These are phyloP conservation scores for Tenthredo livida DNA, from an alignment of 2,888 invertebrate species.

Conservation along the genomic window DNA sequence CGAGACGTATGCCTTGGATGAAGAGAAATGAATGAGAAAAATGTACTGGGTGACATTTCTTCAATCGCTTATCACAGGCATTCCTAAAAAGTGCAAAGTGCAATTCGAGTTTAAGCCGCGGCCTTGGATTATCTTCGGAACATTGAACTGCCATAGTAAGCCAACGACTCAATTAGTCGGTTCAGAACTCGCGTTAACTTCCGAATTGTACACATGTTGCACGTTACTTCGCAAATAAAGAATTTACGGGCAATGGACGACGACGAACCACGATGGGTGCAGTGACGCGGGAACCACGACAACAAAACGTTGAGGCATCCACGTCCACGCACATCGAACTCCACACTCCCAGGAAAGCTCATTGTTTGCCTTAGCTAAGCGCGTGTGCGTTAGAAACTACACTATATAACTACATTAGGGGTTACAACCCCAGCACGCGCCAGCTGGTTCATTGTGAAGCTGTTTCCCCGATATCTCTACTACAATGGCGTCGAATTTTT, in stretches of 20 bases:
- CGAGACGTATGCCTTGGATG: no score
- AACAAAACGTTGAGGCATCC: conserved; percentile 77
- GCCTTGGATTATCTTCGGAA: not conserved
- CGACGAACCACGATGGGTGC: conserved; percentile 64
- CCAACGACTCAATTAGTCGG: conserved; percentile 47
- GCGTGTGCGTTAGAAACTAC: conserved; percentile 67
- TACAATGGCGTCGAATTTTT: conserved; percentile 68
- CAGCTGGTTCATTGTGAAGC: conserved; percentile 78
- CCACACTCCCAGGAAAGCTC: conserved; percentile 53
- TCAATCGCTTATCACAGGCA: no score
- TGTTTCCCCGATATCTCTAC: conserved; percentile 75
- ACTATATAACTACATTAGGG: conserved; percentile 76
- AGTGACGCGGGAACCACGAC: conserved; percentile 78
- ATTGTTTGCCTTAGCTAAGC: conserved; percentile 48
- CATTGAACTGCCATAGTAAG: not conserved
- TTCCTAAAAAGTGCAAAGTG: conserved; percentile 1
- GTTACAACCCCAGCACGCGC: conserved; percentile 77
- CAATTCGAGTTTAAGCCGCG: not conserved
- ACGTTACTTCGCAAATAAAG: conserved; percentile 46
- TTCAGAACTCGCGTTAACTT: conserved; percentile 34
- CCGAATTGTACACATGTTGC: conserved; percentile 48
- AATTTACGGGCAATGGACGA: conserved; percentile 44
- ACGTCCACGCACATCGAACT: conserved; percentile 59
- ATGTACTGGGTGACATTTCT: not conserved
- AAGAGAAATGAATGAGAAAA: not conserved